Evolutionary conservation across 2,888 invertebrate genomes (phyloP).

Genomic region (Cyclophora albipunctata): DNA sequence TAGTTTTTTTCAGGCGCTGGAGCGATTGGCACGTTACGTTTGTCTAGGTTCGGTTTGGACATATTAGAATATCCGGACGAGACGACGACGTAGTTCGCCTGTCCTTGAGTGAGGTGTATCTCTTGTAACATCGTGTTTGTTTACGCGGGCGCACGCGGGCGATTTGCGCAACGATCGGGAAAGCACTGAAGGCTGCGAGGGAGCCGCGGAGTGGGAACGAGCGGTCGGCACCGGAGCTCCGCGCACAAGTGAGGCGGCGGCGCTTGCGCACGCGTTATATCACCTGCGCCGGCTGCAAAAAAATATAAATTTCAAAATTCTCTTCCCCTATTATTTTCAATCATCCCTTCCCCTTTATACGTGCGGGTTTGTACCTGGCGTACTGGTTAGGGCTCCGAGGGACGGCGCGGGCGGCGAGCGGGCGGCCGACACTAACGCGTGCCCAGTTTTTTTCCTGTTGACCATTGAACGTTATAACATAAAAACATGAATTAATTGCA

Average conservation of each 20-base stretch:
- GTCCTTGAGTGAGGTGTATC: slow-evolving; percentile 71
- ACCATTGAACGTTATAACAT: slow-evolving; percentile 49
- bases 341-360: slow-evolving; percentile 70
- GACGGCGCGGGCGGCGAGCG: slow-evolving; percentile 30
- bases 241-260: slow-evolving; percentile 70
- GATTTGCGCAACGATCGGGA: slow-evolving; percentile 49
- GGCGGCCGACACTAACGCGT: slow-evolving; percentile 50
- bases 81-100: slow-evolving; percentile 78
- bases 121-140: slow-evolving; percentile 70
- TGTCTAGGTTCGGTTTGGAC: slow-evolving; percentile 68
- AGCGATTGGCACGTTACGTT: slow-evolving; percentile 72
- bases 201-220: slow-evolving; percentile 38
- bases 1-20: slow-evolving; percentile 76
- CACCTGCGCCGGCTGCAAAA: slow-evolving; percentile 75
- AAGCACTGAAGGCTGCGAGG: slow-evolving; percentile 55
- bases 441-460: slow-evolving; percentile 58
- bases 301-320: slow-evolving; percentile 74
- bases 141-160: slow-evolving; percentile 52
- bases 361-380: slow-evolving; percentile 72
- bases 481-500: slow-evolving; percentile 28
- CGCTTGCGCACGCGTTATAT: slow-evolving; percentile 72
- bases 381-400: slow-evolving; percentile 40
- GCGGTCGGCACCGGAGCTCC: slow-evolving; percentile 58
- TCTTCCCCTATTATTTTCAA: slow-evolving; percentile 76
- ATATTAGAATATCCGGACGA: slow-evolving; percentile 67